Evolutionary conservation across 2,797 vertebrate species (phyloP), one percentile per base, ranked within the genome.

Genomic region (Todus mexicanus): DNA sequence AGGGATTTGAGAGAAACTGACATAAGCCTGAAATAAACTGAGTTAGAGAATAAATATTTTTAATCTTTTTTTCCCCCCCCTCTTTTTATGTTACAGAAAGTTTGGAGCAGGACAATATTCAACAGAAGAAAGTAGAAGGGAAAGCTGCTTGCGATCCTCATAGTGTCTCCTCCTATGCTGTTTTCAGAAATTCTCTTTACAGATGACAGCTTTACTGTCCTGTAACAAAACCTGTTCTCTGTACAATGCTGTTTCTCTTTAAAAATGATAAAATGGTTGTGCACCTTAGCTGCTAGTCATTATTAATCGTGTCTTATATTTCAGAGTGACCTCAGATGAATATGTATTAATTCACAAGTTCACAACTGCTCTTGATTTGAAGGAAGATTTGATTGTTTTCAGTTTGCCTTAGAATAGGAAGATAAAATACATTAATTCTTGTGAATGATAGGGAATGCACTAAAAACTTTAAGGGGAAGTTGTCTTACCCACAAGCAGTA

Each of bases 301-400:
- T 50, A 73, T 45, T 84, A 18, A 40, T 61, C 50, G 71, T 77
- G 35, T 79, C 64, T 8, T 74, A 0, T 77, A 59, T 89, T 83
- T 87, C 77, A 91, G 45, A 92, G 51, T 88, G 51, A 51, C 92
- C 89, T 91, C 70, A 87, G 91, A 61, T 90, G 69, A 89, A 75
- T 87, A 50, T 38, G 5, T 90, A 27, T 80, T 83, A 86, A 26
- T 76, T 93, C 68, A 77, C 27, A 79, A 72, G 17, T 56, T 89
- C 70, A 71, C 53, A 89, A 21, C 25, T 86, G 8, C 33, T 87
- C 47, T 86, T 84, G 68, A n/a, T 85, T 75, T 89, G 53, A 82
- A 83, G n/a, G 43, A 88, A 83, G 26, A 31, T 60, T 56, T 80
- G 60, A 18, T 63, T 91, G n/a, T 26, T 93, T 95, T 79, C 37